phyloP scores from a whole-genome alignment of 2,113 vertebrate genomes.

The Poeciliopsis occidentalis region DNA sequence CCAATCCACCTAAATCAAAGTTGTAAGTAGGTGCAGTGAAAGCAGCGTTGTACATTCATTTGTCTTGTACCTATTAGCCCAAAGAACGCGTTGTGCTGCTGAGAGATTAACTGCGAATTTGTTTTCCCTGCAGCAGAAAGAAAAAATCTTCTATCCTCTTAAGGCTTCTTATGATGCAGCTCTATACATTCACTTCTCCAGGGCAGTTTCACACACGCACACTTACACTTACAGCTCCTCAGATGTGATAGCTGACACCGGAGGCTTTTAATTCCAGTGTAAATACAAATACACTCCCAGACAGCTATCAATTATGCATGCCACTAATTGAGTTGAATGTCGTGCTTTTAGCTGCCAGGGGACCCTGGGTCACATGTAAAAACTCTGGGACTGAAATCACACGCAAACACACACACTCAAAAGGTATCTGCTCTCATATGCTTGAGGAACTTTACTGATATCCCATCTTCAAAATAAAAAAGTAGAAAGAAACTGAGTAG shows the following conservation, averaged over 20 bases:
- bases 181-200: slow-evolving; percentile 16
- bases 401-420: background rate
- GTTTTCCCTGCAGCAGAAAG: slow-evolving; percentile 33
- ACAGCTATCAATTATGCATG: slow-evolving; percentile 84
- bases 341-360: slow-evolving; percentile 77
- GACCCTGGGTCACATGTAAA: slow-evolving; percentile 57
- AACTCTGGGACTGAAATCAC: slow-evolving; percentile 61
- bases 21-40: slow-evolving; percentile 2
- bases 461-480: background rate
- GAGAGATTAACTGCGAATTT: slow-evolving; percentile 51
- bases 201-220: background rate
- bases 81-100: slow-evolving; percentile 15
- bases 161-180: slow-evolving; percentile 38
- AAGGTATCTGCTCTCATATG: background rate
- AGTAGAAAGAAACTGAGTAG: background rate
- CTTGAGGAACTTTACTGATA: slow-evolving; percentile 4
- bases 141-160: slow-evolving; percentile 39
- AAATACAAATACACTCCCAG: slow-evolving; percentile 84
- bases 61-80: slow-evolving; percentile 14
- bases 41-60: slow-evolving; percentile 9
- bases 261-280: slow-evolving; percentile 86
- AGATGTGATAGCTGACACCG: slow-evolving; percentile 79
- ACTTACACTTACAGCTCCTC: slow-evolving; percentile 41
- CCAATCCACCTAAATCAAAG: background rate
- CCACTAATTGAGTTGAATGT: slow-evolving; percentile 80